Evolutionary conservation across 2,888 invertebrate genomes (phyloP).

Genomic region (Aphidoletes aphidimyza): DNA sequence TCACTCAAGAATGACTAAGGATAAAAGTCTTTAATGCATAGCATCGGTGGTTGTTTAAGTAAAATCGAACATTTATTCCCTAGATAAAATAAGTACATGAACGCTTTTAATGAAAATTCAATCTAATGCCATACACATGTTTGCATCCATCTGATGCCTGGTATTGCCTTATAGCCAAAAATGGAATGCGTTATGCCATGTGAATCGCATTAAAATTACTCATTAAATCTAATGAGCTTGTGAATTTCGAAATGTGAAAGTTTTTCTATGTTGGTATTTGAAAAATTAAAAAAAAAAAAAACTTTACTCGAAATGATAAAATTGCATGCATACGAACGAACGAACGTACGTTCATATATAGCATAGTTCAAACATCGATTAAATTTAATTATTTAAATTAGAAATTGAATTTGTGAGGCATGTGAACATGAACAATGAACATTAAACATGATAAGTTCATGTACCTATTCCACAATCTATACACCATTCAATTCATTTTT

Average conservation of each 20-base stretch:
- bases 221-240: conserved; percentile 30
- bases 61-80: background rate
- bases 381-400: conserved; percentile 32
- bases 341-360: background rate
- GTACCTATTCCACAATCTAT: background rate
- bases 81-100: background rate
- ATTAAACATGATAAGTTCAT: background rate
- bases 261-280: background rate
- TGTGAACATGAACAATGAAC: background rate
- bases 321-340: background rate
- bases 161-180: background rate
- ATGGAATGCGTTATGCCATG: background rate
- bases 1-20: no score
- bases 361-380: background rate
- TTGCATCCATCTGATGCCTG: no score
- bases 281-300: no score
- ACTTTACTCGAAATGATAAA: background rate
- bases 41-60: no score
- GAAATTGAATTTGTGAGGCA: conserved; percentile 1
- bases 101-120: background rate
- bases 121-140: background rate
- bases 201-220: background rate
- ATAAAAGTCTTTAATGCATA: no score
- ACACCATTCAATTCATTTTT: background rate
- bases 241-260: background rate